Evolutionary conservation across 2,888 invertebrate species (phyloP), one percentile per base, ranked within the genome.

Genomic region (Lasioglossum marginatum): DNA sequence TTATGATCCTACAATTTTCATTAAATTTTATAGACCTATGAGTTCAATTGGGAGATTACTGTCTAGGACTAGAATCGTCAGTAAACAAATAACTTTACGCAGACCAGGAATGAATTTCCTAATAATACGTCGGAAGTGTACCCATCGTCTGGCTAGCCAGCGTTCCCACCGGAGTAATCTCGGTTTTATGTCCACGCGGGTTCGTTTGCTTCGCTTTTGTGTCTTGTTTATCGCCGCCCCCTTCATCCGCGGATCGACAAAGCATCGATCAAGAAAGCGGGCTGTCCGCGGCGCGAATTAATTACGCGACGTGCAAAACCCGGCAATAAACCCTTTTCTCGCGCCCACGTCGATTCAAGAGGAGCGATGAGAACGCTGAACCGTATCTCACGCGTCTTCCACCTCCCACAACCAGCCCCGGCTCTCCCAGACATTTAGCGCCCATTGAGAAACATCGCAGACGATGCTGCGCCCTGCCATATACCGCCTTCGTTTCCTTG

Each of bases 401-500:
- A 83, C 79, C 89, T 81, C 85, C 88, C 83, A 82, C 86, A 73
- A 85, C 66, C 19, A 71, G 63, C 37, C n/a, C 12, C 68, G 68
- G 68, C 75, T 81, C 86, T 84, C 85, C 66, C 89, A 87, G 89
- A 87, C 88, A 89, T 87, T 90, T 90, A 89, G 82, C 87, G 83
- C 79, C 84, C 90, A 90, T 91, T 90, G 90, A 91, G 90, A 87
- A 90, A 91, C 90, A 85, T 75, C 72, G 78, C 71, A 82, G 88
- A 89, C 85, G 86, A 79, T 84, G 89, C 84, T 90, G 87, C 85
- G 73, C 87, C 87, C 81, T 82, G 48, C 83, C 75, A 52, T 52
- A 31, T 31, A 63, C 60, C 60, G 77, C 82, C 81, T 87, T 85
- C 87, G 85, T 90, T 79, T 76, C 16, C 72, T 40, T n/a, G 14